phyloP scores from a whole-genome alignment of 2,797 vertebrate genomes.

The Aulostomus chinensis region DNA sequence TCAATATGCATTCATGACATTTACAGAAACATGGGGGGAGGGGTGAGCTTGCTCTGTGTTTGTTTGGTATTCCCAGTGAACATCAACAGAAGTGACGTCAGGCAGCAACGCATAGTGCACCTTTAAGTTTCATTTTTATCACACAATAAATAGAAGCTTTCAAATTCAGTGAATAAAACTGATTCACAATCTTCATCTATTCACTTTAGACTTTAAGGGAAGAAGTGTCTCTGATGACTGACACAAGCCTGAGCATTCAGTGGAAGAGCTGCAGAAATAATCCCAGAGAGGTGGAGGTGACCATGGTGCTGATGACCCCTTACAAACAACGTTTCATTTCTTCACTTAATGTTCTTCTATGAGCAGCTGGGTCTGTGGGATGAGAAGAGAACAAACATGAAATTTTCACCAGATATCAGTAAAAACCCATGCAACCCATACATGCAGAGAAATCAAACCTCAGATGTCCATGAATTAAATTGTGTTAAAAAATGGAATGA shows the following conservation, averaged over 20 bases:
- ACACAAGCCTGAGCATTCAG: not conserved
- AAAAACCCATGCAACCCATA: no score
- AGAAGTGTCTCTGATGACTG: not conserved
- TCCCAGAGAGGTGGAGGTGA: constrained; percentile 27
- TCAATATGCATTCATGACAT: no score
- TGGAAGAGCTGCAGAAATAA: constrained; percentile 4
- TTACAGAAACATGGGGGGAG: no score
- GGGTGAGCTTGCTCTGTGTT: no score
- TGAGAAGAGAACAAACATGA: not conserved
- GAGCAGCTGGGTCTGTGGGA: constrained; percentile 87
- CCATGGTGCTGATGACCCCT: constrained; percentile 43
- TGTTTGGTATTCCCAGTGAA: no score
- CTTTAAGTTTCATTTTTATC: constrained; percentile 16
- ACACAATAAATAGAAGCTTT: constrained; percentile 8
- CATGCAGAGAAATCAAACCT: no score
- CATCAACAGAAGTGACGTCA: no score
- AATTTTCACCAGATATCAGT: no score
- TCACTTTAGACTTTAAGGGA: constrained; percentile 3
- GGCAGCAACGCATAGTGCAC: no score
- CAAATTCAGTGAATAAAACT: not conserved
- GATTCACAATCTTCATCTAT: not conserved
- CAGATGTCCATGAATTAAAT: no score
- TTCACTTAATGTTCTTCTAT: constrained; percentile 86
- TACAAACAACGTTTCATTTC: no score
- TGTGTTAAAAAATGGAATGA: no score